Base-by-base conservation (phyloP, 1,140 invertebrate species). In the Epicauta chinensis region DNA sequence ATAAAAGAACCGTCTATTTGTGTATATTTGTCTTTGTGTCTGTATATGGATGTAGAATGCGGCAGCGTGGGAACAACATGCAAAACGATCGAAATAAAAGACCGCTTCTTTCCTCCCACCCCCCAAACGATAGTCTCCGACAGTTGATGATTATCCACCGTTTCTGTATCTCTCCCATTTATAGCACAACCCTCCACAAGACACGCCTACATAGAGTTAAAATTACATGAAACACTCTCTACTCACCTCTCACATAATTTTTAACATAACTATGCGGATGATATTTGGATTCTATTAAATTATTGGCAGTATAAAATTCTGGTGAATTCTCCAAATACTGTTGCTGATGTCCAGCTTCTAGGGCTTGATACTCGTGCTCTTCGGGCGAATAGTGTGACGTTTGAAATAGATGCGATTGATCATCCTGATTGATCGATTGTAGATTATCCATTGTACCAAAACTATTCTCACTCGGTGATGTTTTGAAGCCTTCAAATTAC, bases 281-380 rank as follows among this genome's bases (percentile, higher is more conserved):
- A 67, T 84, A 86, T 61, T 86, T 86, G 53, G 77, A 74, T 63
- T 85, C 83, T 58, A 83, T 72, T 14, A 75, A 64, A 55, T 62
- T 60, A 41, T 75, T 76, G 39, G 81, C 80, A 58, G 79, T 73
- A 56, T 92, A 90, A 61, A 89, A 88, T 61, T 90, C 87, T 36
- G 84, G 82, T 60, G 81, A 83, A 58, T 75, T 78, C 45, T 89
- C 86, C 54, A 81, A 67, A 58, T 77, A 80, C 34, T 73, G 63
- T 45, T 74, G 68, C 60, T 79, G 76, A 57, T 81, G 77, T 44
- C 73, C 69, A 49, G 73, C 68, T 34, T 83, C 77, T 16, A 86
- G 63, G 52, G 78, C 80, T 57, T 87, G 86, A 67, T 89, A 89
- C 38, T 90, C 86, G 43, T 80, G 71, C 15, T 81, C 79, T 29